Conservation (phyloP, 1,140 invertebrate species). For the Calosoma granatense region DNA sequence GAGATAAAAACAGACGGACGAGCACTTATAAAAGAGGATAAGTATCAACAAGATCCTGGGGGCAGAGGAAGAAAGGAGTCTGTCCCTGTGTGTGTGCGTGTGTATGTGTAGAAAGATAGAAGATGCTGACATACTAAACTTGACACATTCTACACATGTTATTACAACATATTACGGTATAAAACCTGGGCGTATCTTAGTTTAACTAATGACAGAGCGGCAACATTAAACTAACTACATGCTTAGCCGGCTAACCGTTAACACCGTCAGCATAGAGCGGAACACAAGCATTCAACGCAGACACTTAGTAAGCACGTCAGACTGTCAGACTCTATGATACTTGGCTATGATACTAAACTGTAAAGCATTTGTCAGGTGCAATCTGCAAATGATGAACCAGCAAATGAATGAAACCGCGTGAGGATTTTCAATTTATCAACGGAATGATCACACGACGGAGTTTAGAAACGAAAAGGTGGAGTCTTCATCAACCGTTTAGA, state of each 20-base stretch:
- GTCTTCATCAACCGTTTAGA: neutral
- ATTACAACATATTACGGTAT: constrained; percentile 22
- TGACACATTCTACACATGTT: constrained; percentile 23
- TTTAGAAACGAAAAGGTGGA: constrained; percentile 1
- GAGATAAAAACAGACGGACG: too few species aligned
- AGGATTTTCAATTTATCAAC: neutral
- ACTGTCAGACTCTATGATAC: too few species aligned
- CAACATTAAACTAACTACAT: constrained; percentile 3
- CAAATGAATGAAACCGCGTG: neutral
- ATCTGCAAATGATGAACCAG: neutral
- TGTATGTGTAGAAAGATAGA: constrained; percentile 2
- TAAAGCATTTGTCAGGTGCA: neutral
- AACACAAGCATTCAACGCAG: neutral
- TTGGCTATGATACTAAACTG: too few species aligned
- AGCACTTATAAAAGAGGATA: too few species aligned
- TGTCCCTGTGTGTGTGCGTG: neutral
- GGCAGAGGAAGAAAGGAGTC: too few species aligned
- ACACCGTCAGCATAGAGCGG: neutral
- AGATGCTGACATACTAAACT: constrained; percentile 19
- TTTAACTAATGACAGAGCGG: constrained; percentile 21
- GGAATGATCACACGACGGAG: neutral
- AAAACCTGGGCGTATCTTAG: constrained; percentile 24
- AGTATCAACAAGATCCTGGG: too few species aligned
- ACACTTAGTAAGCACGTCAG: too few species aligned
- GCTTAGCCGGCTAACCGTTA: neutral